Evolutionary conservation across 2,113 vertebrate species (phyloP).

Genomic region (Mohoua ochrocephala): DNA sequence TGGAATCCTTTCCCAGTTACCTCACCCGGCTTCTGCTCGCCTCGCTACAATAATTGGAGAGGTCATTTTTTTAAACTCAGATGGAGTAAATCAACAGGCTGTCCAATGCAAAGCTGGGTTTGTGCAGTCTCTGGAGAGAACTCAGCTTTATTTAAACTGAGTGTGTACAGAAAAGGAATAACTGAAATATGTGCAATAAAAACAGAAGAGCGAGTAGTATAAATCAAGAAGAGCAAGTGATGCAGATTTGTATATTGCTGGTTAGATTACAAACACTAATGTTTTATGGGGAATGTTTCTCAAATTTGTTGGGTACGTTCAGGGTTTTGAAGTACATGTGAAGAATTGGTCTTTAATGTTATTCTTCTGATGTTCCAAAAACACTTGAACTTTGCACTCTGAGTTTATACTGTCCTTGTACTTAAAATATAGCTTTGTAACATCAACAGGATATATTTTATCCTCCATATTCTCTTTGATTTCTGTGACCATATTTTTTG

Average conservation of each 20-base stretch:
- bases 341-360: neutral
- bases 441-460: neutral
- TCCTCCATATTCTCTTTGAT: neutral
- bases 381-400: conserved; percentile 25
- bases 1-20: conserved; percentile 79
- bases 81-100: conserved; percentile 71
- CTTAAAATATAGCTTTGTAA: neutral
- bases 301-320: neutral
- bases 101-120: conserved; percentile 11
- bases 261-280: neutral
- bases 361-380: neutral
- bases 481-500: neutral
- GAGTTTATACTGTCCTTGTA: neutral
- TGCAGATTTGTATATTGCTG: neutral
- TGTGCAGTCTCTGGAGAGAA: conserved; percentile 40
- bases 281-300: neutral
- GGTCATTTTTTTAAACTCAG: conserved; percentile 69
- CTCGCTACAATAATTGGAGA: conserved; percentile 71
- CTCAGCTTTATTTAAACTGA: conserved; percentile 37
- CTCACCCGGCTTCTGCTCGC: conserved; percentile 72
- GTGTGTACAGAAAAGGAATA: conserved; percentile 48
- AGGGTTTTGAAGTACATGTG: neutral
- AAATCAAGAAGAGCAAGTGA: conserved; percentile 8
- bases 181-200: conserved; percentile 32
- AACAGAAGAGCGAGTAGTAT: neutral